These are phyloP conservation scores for Cynopterus sphinx DNA, from an alignment of 2,797 vertebrate species.

Conservation along the genomic window DNA sequence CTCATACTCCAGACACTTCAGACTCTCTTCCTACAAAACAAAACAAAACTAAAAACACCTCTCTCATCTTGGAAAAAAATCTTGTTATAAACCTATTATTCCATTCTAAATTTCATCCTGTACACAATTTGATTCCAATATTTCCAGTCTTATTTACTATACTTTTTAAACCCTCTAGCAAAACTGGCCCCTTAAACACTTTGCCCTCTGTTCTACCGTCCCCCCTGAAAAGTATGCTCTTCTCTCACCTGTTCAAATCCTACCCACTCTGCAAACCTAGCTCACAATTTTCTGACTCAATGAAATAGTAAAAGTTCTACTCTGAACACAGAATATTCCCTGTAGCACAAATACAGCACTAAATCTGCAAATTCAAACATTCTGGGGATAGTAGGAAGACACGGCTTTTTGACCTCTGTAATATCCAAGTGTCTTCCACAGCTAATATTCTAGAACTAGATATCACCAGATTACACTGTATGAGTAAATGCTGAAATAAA, in stretches of 20 bases:
- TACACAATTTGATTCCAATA: background rate
- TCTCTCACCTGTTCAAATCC: conserved; percentile 19
- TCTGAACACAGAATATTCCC: background rate
- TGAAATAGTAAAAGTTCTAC: background rate
- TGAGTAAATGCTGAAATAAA: conserved; percentile 8
- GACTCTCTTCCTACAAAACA: background rate
- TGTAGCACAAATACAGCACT: background rate
- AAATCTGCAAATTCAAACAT: background rate
- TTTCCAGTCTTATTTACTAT: background rate
- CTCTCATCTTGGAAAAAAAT: background rate
- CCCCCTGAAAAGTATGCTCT: background rate
- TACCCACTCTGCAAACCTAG: background rate
- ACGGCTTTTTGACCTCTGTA: background rate
- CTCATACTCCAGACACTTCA: background rate
- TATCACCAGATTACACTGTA: background rate
- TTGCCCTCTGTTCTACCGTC: background rate
- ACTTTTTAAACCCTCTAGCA: background rate
- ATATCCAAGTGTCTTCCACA: background rate
- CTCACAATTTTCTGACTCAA: background rate
- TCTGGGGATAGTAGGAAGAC: background rate
- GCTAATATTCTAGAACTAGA: background rate
- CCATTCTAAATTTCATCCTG: background rate
- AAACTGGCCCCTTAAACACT: background rate
- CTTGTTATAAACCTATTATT: background rate
- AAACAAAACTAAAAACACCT: background rate